These are phyloP conservation scores for Andrena trimmerana DNA, from an alignment of 2,888 invertebrate genomes.

Conservation along the genomic window DNA sequence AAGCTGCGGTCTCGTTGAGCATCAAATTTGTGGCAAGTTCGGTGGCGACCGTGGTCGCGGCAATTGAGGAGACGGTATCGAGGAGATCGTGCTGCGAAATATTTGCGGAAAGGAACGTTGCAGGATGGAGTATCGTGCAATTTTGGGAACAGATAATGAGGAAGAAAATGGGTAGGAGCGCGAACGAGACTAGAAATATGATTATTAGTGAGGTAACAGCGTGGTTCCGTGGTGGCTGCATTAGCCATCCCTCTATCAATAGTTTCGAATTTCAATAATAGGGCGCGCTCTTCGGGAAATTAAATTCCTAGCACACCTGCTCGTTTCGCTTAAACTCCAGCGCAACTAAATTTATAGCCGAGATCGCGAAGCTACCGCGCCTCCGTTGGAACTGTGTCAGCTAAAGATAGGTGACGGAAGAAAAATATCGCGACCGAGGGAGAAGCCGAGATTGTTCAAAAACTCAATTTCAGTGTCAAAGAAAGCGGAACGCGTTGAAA, in stretches of 20 bases:
- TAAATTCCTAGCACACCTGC: not conserved
- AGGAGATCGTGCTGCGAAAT: too few relatives aligned
- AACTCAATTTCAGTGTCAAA: slow-evolving; percentile 41
- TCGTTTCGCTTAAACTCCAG: slow-evolving; percentile 11
- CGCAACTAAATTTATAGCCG: slow-evolving; percentile 33
- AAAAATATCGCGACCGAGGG: slow-evolving; percentile 28
- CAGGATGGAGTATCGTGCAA: too few relatives aligned
- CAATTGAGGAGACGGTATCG: too few relatives aligned
- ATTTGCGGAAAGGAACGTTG: too few relatives aligned
- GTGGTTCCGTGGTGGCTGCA: not conserved
- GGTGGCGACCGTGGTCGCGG: too few relatives aligned
- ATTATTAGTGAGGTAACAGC: not conserved
- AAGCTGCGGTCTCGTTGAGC: too few relatives aligned
- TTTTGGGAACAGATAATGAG: too few relatives aligned
- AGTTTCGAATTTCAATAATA: slow-evolving; percentile 1
- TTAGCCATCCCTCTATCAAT: not conserved
- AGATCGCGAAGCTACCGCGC: slow-evolving; percentile 24
- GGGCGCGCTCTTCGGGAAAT: not conserved
- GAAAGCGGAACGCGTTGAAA: slow-evolving; percentile 28
- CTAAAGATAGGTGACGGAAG: slow-evolving; percentile 18
- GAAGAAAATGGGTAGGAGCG: too few relatives aligned
- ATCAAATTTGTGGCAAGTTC: too few relatives aligned
- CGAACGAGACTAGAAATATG: too few relatives aligned
- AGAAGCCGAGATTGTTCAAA: slow-evolving; percentile 27
- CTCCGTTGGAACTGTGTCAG: slow-evolving; percentile 21